Evolutionary conservation across 2,113 vertebrate genomes (phyloP), one percentile per base, ranked within the genome.

Genomic region (Equus przewalskii): DNA sequence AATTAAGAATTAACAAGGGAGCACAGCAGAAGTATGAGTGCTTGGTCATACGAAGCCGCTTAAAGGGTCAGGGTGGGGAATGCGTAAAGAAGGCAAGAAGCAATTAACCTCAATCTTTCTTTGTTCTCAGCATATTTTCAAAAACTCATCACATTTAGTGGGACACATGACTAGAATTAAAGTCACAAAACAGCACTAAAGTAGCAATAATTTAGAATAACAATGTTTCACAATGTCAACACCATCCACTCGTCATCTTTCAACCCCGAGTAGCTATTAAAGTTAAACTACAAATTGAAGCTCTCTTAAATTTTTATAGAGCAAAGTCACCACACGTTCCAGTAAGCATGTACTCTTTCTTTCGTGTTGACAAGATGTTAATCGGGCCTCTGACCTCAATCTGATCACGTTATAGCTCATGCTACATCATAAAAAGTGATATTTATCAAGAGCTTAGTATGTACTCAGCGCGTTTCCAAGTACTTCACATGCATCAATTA

Each of bases 71-170:
- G 49, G 2, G 1, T 44, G 6, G 16, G 22, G 6, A 44, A 6
- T 30, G 1, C 12, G 4, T 58, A 44, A 28, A 79, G 18, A 79
- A 69, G 9, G 1, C 11, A 28, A 13, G 8, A 82, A 92, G 28
- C 33, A 84, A 69, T n/a, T 81, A 19, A 79, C 18, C 6, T 51
- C 78, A 21, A 73, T 15, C 54, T 84, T 84, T 41, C 28, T 91
- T 62, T 24, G 49, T 91, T 82, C 78, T 96, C 19, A 65, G 33
- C 36, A 89, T 49, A 46, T 58, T 95, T 93, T 90, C 28, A 83
- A 89, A 96, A 79, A 41, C 60, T 73, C 3, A 6, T 36, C n/a
- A 62, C 24, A 54, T n/a, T 85, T 87, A 22, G 30, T 56, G 16
- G 58, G 30, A 49, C 18, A 51, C 19, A 18, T 36, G 49, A 92